These are phyloP conservation scores for Celastrina argiolus DNA, from an alignment of 2,888 invertebrate species.

Conservation along the genomic window DNA sequence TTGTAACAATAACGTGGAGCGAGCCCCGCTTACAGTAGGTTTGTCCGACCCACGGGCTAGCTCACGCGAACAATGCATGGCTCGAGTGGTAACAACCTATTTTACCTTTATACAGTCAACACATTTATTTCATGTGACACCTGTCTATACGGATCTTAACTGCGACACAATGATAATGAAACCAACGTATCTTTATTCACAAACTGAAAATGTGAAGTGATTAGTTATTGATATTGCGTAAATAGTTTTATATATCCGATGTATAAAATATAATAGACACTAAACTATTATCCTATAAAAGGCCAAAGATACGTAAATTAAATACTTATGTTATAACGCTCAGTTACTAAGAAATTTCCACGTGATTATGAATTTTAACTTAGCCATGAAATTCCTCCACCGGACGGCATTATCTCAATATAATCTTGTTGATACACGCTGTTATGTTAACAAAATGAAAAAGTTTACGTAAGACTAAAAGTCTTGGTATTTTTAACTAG, in stretches of 20 bases:
- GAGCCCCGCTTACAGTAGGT: not conserved
- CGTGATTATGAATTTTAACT: too few species aligned
- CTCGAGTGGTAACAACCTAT: constrained; percentile 14
- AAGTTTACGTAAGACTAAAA: not conserved
- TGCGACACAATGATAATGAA: not conserved
- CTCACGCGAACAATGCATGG: constrained; percentile 11
- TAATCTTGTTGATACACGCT: too few species aligned
- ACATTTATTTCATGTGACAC: constrained; percentile 15
- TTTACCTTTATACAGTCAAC: not conserved
- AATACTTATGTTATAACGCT: too few species aligned
- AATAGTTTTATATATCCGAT: not conserved
- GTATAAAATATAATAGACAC: too few species aligned
- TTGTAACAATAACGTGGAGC: not conserved
- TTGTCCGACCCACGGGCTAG: constrained; percentile 1
- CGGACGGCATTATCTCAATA: too few species aligned
- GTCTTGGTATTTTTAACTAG: not conserved
- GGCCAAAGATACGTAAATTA: too few species aligned
- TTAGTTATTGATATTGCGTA: not conserved
- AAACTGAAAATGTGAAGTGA: not conserved
- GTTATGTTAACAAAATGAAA: too few species aligned
- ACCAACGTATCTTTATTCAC: not conserved
- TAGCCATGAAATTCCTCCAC: too few species aligned
- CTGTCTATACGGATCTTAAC: constrained; percentile 9
- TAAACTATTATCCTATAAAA: too few species aligned
- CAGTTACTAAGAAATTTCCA: too few species aligned